A percentile compares a stretch with the other conserved stretches of the same genome.
Evolutionary conservation across 2,113 vertebrate genomes (phyloP).

Genomic region (Oreochromis aureus): DNA sequence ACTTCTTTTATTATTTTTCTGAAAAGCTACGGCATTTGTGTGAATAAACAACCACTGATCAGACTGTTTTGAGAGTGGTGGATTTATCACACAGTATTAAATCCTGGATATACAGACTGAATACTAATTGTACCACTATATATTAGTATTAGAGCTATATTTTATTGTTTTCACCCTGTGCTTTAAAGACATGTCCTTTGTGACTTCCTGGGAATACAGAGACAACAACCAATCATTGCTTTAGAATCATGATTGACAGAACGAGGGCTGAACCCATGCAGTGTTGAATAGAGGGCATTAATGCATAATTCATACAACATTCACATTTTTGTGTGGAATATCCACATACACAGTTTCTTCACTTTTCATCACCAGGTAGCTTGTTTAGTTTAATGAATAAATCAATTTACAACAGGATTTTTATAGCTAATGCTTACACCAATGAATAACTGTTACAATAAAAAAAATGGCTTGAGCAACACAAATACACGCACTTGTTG

Average conservation of each 20-base stretch:
- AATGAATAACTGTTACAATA: background rate
- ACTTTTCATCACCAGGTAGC: background rate
- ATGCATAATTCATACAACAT: slow-evolving; percentile 23
- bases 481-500: background rate
- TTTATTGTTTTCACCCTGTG: background rate
- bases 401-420: slow-evolving; percentile 19
- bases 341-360: background rate
- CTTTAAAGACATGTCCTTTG: background rate
- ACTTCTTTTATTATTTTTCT: background rate
- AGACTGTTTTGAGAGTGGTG: background rate
- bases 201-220: background rate
- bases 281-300: background rate
- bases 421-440: background rate
- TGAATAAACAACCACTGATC: background rate
- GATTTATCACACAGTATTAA: background rate
- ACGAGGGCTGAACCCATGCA: background rate
- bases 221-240: background rate
- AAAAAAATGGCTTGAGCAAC: background rate
- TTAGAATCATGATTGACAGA: background rate
- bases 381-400: slow-evolving; percentile 36
- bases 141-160: background rate
- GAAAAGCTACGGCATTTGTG: background rate
- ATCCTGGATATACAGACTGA: background rate
- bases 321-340: background rate
- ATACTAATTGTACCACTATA: background rate